These are phyloP conservation scores for Drosophila mojavensis DNA, from an alignment of 1,140 invertebrate genomes.

Conservation along the genomic window DNA sequence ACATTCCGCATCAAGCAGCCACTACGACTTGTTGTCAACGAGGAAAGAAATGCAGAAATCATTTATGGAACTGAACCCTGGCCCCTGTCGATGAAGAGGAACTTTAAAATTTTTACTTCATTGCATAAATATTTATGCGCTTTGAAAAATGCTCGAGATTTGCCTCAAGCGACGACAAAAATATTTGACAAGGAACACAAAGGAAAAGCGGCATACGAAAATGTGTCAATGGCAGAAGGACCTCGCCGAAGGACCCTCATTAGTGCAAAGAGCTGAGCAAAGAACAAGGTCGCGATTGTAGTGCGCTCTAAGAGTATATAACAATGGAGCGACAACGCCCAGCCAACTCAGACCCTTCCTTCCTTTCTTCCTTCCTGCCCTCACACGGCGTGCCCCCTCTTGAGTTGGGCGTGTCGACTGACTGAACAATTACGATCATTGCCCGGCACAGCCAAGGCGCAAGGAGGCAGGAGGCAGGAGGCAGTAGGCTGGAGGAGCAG, in stretches of 20 bases:
- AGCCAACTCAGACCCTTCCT: constrained; percentile 22
- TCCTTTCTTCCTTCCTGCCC: constrained; percentile 14
- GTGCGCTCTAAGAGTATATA: constrained; percentile 39
- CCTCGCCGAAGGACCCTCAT: constrained; percentile 68
- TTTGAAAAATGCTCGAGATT: constrained; percentile 63
- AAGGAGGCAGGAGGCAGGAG: constrained; percentile 1
- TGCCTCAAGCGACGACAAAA: constrained; percentile 53
- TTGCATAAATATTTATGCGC: constrained; percentile 80
- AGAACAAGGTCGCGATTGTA: constrained; percentile 61
- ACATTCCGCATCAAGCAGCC: too few species aligned
- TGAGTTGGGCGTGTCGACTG: constrained; percentile 61
- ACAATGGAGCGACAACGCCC: constrained; percentile 54
- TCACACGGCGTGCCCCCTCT: neutral
- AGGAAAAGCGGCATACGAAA: constrained; percentile 25
- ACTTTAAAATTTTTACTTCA: constrained; percentile 69
- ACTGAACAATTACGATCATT: constrained; percentile 67
- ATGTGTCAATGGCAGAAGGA: constrained; percentile 76
- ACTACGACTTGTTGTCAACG: constrained; percentile 1
- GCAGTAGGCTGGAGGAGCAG: too few species aligned
- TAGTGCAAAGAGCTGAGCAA: constrained; percentile 62
- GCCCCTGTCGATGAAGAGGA: neutral
- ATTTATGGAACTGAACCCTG: neutral
- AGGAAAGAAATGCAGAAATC: constrained; percentile 5
- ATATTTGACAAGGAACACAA: constrained; percentile 73
- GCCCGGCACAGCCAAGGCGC: neutral